Evolutionary conservation across 2,797 vertebrate genomes (phyloP), one percentile per base, ranked within the genome.

Genomic region (Rhynchotus rufescens): DNA sequence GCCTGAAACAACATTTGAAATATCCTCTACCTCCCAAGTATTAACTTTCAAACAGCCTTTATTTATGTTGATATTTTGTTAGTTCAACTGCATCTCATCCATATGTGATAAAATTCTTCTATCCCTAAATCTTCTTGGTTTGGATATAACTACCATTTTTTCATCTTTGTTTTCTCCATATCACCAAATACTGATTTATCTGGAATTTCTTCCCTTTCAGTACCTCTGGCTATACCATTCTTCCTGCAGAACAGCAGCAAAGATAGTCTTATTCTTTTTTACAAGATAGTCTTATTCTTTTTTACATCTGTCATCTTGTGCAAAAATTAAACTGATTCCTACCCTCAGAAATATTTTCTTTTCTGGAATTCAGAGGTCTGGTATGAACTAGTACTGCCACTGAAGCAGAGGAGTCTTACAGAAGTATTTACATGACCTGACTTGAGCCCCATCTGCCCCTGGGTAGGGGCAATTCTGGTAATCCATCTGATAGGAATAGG

Each of bases 381-480:
- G 25, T 44, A 22, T 13, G 34, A 69, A 32, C 11, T 34, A 62
- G 20, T 30, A 22, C 23, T 40, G 22, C 38, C 47, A 73, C 49
- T 66, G 42, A 23, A 84, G 28, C 73, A 89, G 40, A 87, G 44
- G 34, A 42, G 47, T 44, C 71, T 52, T 13, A 69, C 38, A 52
- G 54, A 20, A 60, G 75, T 84, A 32, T 57, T 96, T 66, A 14
- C 25, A 12, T 8, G 56, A 21, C 17, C 49, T 84, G 83, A 14
- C 5, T 28, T 14, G 3, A 84, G 71, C 64, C 75, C 38, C 38
- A 19, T 62, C 47, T 69, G 83, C 71, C 80, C 80, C 19, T 28
- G n/a, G 4, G 6, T 64, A 34, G 67, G 23, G 30, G 8, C 1
- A 2, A 1, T 45, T 65, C 30, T 2, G 3, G 56, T 44, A 32